Evolutionary conservation across 2,888 invertebrate genomes (phyloP), one percentile per base, ranked within the genome.

Genomic region (Trimorus sp.): DNA sequence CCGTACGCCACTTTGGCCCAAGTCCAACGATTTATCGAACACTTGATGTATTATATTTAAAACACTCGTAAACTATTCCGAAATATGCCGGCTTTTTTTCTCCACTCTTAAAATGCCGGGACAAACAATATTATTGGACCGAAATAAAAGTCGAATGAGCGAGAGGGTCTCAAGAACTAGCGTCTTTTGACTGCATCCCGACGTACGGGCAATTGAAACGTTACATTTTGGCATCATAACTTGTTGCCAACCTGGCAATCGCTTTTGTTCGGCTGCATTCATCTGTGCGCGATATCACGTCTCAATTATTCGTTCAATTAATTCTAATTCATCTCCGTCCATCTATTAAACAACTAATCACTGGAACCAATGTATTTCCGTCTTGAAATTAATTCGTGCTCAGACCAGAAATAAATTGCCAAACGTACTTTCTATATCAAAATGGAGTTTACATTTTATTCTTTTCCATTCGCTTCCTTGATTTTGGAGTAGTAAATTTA

Each of bases 21-120:
- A 49, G 62, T 89, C 89, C 89, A 89, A 85, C 69, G 62, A 86
- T 85, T 87, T 88, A 90, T 91, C 89, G 88, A 89, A 90, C 87
- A 85, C 87, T 86, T 86, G 87, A 89, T 86, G 87, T 85, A 85
- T 89, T 89, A 89, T 87, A 89, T 89, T 89, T 85, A 83, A 84
- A 83, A 75, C 77, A 59, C 78, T 78, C 45, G n/a, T 54, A 73
- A 82, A 62, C 60, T 62, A 65, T 66, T 60, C 37, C 0, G 16
- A 49, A 65, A 54, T 62, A 62, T 54, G 53, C 59, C 40, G 16
- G 16, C 12, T 12, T 15, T 53, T 56, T 48, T 53, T 9, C 7
- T 16, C 5, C 14, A 11, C 11, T 45, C 53, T 54, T 63, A 42
- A 73, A 48, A 54, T 42, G 15, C 37, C 54, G 42, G 11, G 14